Conservation (phyloP, 2,888 invertebrate species). For the Coelogynopora nodosa region DNA sequence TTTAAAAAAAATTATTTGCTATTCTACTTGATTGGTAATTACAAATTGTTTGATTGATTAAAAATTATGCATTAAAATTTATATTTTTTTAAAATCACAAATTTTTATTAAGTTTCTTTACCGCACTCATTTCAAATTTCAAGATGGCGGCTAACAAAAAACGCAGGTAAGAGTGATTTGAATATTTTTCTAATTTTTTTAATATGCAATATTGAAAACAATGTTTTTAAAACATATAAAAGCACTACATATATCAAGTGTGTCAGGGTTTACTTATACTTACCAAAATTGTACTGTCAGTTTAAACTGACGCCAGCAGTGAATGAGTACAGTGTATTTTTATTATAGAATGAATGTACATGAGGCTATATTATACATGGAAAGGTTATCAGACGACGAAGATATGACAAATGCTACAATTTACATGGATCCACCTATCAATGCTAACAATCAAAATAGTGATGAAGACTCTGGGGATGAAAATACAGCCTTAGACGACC, state of each 20-base stretch:
- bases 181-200: background rate
- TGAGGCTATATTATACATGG: background rate
- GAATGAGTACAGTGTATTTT: slow-evolving; percentile 20
- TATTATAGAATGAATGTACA: slow-evolving; percentile 14
- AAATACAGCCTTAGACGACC: background rate
- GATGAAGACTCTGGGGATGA: slow-evolving; percentile 24
- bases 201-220: background rate
- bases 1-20: background rate
- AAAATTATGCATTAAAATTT: background rate
- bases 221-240: background rate
- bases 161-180: background rate
- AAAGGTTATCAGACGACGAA: slow-evolving; percentile 10
- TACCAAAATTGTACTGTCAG: background rate
- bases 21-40: background rate
- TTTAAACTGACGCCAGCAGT: slow-evolving; percentile 26
- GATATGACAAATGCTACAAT: background rate
- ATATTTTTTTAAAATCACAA: background rate
- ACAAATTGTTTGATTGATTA: background rate
- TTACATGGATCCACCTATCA: slow-evolving; percentile 6
- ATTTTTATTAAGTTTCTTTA: background rate
- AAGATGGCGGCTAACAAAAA: background rate
- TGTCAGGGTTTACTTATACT: background rate
- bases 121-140: background rate
- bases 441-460: background rate
- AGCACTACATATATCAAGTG: background rate